phyloP scores from a whole-genome alignment of 2,888 invertebrate species.

The Nomada lathburiana region DNA sequence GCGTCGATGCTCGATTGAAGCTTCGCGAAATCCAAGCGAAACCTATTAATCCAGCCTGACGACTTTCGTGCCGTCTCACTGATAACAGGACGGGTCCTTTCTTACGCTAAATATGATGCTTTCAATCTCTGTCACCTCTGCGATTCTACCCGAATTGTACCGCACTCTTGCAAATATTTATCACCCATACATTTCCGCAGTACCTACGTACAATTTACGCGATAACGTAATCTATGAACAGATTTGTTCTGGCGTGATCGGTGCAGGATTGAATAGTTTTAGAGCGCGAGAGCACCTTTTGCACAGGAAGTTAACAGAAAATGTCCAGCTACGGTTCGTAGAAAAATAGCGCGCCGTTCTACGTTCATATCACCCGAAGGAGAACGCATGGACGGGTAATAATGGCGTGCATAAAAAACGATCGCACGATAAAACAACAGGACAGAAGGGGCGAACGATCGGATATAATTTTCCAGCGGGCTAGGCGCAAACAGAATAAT shows the following conservation, averaged over 20 bases:
- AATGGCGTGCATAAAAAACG: constrained; percentile 35
- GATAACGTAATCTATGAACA: too few species aligned
- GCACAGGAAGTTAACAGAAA: too few species aligned
- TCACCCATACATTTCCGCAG: too few species aligned
- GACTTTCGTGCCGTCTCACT: neutral
- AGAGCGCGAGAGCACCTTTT: too few species aligned
- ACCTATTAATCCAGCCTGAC: neutral
- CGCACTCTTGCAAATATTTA: too few species aligned
- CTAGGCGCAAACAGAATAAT: constrained; percentile 45
- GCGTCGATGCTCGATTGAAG: constrained; percentile 6
- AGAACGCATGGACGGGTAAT: constrained; percentile 28
- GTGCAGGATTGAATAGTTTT: too few species aligned
- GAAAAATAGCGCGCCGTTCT: neutral
- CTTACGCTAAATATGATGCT: too few species aligned
- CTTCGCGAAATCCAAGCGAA: constrained; percentile 5
- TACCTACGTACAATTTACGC: too few species aligned
- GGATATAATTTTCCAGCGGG: constrained; percentile 45
- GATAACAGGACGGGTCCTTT: neutral
- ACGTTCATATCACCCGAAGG: constrained; percentile 26
- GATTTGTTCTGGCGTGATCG: too few species aligned
- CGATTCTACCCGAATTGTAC: too few species aligned
- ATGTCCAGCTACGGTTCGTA: neutral
- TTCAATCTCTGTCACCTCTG: too few species aligned
- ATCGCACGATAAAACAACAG: constrained; percentile 35
- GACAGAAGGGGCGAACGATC: neutral